Evolutionary conservation across 23 tunicate species (phyloP), one percentile per base, ranked within the genome.

Genomic region (Styela plicata): DNA sequence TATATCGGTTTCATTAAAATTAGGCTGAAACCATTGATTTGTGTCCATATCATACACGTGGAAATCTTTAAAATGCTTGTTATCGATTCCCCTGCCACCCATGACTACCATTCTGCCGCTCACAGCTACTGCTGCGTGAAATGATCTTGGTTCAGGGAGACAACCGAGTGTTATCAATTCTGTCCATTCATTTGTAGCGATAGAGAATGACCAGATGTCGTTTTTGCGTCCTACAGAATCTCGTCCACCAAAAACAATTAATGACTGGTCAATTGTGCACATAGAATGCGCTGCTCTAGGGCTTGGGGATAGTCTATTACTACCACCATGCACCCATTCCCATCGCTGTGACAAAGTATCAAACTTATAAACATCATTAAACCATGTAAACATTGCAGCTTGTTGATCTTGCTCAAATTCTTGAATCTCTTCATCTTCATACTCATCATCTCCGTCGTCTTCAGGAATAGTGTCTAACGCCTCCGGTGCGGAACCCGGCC

Each of bases 321-420:
- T 36, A 10, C 63, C 30, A 24, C 73, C 70, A 1, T 3, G 52
- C 13, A 86, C 23, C 23, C 69, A 21, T 1, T 83, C 69, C 96
- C 96, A 90, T 36, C 70, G 63, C 63, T 86, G 74, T 27, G 24
- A 52, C 1, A 27, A 63, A 2, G 85, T 83, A 63, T 86, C 90
- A 82, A 81, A 90, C 1, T 67, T 33, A 63, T 73, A 82, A 30
- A 85, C 69, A 34, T 86, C 82, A 62, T 90, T 63, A 29, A 85
- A 86, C 96, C 96, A 90, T 1, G 96, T 86, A 63, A 90, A 86
- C 35, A 82, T 86, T 1, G 87, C 87, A 24, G 90, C 96, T 65
- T 86, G 79, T 74, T 90, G 96, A 16, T 63, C 65, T 20, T 85
- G 67, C 35, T 83, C 30, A 23, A 85, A 82, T 61, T 90, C 87